phyloP scores from a whole-genome alignment of 2,888 invertebrate genomes.

The Tolmerus cingulatus region DNA sequence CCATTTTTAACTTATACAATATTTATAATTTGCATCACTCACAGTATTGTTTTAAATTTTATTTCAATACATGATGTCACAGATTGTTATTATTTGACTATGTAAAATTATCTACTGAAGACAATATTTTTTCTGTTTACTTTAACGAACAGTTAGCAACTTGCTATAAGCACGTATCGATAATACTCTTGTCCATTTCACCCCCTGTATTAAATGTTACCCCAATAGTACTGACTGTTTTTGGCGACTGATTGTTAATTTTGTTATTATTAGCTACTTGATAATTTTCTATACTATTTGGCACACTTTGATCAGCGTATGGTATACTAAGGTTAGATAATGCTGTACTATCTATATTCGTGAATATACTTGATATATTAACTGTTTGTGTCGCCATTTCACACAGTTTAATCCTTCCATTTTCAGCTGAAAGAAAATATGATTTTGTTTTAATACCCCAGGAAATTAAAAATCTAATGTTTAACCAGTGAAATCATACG shows the following conservation, averaged over 20 bases:
- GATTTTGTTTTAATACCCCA: slow-evolving; percentile 14
- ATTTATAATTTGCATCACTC: background rate
- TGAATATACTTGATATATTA: slow-evolving; percentile 60
- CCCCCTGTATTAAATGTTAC: slow-evolving; percentile 38
- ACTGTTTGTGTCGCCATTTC: slow-evolving; percentile 64
- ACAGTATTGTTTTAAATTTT: background rate
- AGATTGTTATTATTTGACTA: background rate
- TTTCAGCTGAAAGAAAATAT: slow-evolving; percentile 52
- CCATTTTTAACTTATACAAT: too few relatives aligned
- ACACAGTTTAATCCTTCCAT: slow-evolving; percentile 58
- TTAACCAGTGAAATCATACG: too few relatives aligned
- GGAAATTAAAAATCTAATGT: too few relatives aligned
- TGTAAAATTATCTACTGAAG: background rate
- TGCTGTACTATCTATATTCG: slow-evolving; percentile 55
- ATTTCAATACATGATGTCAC: background rate
- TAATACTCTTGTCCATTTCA: slow-evolving; percentile 41
- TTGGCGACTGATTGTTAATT: slow-evolving; percentile 56
- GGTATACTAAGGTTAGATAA: slow-evolving; percentile 54
- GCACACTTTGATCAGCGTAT: slow-evolving; percentile 63
- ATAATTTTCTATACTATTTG: slow-evolving; percentile 55
- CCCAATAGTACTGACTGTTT: slow-evolving; percentile 37
- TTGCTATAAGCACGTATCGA: slow-evolving; percentile 61
- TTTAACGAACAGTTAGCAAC: slow-evolving; percentile 43
- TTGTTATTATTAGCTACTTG: slow-evolving; percentile 61
- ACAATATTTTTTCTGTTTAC: background rate